Percentiles rank a stretch among this genome's conserved stretches.
phyloP scores from a whole-genome alignment of 1,140 invertebrate genomes.

The Drosophila pallidifrons region DNA sequence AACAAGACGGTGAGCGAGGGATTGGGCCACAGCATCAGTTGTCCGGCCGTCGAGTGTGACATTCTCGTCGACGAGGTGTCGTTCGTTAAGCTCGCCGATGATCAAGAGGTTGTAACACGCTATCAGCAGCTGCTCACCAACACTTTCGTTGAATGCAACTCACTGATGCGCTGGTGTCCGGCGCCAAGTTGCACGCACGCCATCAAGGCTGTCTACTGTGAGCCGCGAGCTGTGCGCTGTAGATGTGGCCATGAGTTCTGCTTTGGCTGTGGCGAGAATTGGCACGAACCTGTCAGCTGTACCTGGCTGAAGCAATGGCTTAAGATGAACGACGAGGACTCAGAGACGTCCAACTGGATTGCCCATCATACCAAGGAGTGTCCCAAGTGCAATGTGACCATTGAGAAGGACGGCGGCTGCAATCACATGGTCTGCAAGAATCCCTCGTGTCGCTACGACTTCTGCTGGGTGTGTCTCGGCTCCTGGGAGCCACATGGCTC shows the following conservation, averaged over 20 bases:
- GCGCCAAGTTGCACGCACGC: constrained; percentile 98
- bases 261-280: constrained; percentile 98
- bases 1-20: constrained; percentile 99
- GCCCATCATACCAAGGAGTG: constrained; percentile 99
- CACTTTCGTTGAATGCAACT: constrained; percentile 99
- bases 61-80: constrained; percentile 98
- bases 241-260: constrained; percentile 97
- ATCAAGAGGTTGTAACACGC: constrained; percentile 96
- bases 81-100: constrained; percentile 96
- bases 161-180: constrained; percentile 98
- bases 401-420: constrained; percentile 99
- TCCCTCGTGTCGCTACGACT: constrained; percentile 98
- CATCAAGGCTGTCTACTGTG: constrained; percentile 96
- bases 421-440: constrained; percentile 99
- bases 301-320: constrained; percentile 97
- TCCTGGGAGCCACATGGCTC: constrained; percentile 99
- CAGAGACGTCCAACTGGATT: constrained; percentile 99
- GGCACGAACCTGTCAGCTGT: constrained; percentile 99
- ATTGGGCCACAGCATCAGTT: constrained; percentile 97
- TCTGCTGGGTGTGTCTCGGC: constrained; percentile 99
- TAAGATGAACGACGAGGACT: constrained; percentile 99
- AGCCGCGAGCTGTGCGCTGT: constrained; percentile 95
- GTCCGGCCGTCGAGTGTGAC: constrained; percentile 95
- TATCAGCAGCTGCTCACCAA: constrained; percentile 99
- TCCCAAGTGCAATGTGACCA: constrained; percentile 99